phyloP scores from a whole-genome alignment of 2,113 vertebrate genomes.

The Cnemophilus loriae region DNA sequence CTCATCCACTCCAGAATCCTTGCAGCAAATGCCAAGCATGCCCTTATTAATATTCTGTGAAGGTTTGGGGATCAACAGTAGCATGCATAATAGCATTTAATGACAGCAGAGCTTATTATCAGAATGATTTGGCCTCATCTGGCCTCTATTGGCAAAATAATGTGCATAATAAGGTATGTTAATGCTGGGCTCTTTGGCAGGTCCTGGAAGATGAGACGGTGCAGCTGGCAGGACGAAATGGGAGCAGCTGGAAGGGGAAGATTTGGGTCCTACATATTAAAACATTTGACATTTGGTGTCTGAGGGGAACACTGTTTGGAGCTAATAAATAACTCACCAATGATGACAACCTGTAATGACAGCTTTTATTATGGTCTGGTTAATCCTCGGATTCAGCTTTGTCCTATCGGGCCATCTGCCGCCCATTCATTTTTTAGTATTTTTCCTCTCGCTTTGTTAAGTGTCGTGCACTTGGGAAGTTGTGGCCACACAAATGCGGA shows the following conservation, averaged over 20 bases:
- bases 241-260: slow-evolving; percentile 68
- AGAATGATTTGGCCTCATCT: slow-evolving; percentile 58
- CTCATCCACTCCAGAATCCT: not conserved
- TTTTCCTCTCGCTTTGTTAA: not conserved
- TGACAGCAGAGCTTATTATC: slow-evolving; percentile 60
- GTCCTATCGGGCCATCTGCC: slow-evolving; percentile 68
- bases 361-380: slow-evolving; percentile 63
- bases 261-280: slow-evolving; percentile 49
- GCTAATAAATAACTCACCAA: slow-evolving; percentile 69
- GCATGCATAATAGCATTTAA: slow-evolving; percentile 33
- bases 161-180: slow-evolving; percentile 56
- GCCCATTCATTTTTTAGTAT: not conserved
- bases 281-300: slow-evolving; percentile 70
- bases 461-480: not conserved
- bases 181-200: slow-evolving; percentile 56
- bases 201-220: slow-evolving; percentile 47
- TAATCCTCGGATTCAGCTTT: slow-evolving; percentile 46
- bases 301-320: slow-evolving; percentile 50
- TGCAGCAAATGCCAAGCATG: not conserved
- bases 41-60: slow-evolving; percentile 17
- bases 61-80: slow-evolving; percentile 38
- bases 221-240: slow-evolving; percentile 56
- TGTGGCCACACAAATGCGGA: not conserved
- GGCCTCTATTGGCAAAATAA: slow-evolving; percentile 61
- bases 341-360: slow-evolving; percentile 62